Evolutionary conservation across 2,888 invertebrate genomes (phyloP), one percentile per base, ranked within the genome.

Genomic region (Drosophila koepferae): DNA sequence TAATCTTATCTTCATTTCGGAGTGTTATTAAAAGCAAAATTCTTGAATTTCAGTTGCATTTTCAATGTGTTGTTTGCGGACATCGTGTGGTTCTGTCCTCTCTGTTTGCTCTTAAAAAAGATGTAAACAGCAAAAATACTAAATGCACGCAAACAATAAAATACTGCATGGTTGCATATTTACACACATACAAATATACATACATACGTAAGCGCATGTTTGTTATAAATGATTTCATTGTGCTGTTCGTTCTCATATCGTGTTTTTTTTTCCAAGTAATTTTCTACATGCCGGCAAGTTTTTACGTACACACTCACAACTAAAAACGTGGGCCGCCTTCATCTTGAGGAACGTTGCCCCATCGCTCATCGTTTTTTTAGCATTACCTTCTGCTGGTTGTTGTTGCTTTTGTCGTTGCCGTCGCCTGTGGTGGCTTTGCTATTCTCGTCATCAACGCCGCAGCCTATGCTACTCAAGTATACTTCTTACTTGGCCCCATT

Each of bases 141-240:
- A 43, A 44, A 28, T 53, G 44, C 31, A 34, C 40, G 14, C 28
- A 55, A 28, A 54, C 20, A 63, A 20, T 46, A 55, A 16, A 55
- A 46, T 40, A 40, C 51, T 43, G 20, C 34, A 18, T 34, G 36
- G 7, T 18, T 18, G 6, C 34, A 34, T n/a, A 20, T 12, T 18
- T 18, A 12, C 18, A 18, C 12, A n/a, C 9, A 9, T 12, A 14
- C 49, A 31, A 7, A 31, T 2, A 2, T 16, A 28, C 10, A 4
- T 16, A 28, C 16, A 10, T 12, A 34, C 34, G 18, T 51, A 10
- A 10, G 51, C 49, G 40, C 53, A 66, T 78, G 71, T 72, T 82
- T 68, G 72, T 80, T 80, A 84, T 82, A 88, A 86, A 86, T 85
- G 86, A 85, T 83, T 88, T 88, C 77, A 71, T 89, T 89, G 89